phyloP scores from a whole-genome alignment of 2,113 vertebrate genomes.

The Notarius quadriscutis region DNA sequence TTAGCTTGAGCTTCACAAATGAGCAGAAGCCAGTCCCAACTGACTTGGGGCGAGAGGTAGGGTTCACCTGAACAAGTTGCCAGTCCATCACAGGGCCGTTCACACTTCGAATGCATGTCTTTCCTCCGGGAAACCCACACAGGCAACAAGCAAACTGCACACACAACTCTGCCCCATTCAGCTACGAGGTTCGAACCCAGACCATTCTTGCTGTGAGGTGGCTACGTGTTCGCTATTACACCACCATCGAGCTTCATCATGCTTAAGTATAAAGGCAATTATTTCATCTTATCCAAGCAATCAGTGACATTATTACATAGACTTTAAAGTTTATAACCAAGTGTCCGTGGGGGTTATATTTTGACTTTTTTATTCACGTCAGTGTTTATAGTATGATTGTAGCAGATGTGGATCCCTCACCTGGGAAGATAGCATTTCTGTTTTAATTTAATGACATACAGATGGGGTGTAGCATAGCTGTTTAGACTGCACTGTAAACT shows the following conservation, averaged over 20 bases:
- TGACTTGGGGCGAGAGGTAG: too few species aligned
- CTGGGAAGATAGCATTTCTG: background rate
- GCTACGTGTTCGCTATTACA: too few species aligned
- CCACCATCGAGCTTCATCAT: background rate
- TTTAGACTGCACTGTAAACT: background rate
- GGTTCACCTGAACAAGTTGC: too few species aligned
- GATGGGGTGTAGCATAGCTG: background rate
- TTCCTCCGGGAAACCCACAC: too few species aligned
- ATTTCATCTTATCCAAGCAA: background rate
- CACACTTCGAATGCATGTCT: too few species aligned
- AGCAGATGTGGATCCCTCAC: background rate
- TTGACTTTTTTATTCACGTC: background rate
- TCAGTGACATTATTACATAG: background rate
- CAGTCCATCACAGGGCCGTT: too few species aligned
- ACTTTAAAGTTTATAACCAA: background rate
- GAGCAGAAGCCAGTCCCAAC: too few species aligned
- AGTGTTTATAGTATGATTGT: background rate
- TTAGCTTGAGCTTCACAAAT: too few species aligned
- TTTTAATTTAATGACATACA: background rate
- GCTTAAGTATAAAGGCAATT: background rate
- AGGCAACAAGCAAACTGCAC: too few species aligned
- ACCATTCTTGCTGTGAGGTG: too few species aligned
- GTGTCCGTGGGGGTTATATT: background rate
- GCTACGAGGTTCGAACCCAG: too few species aligned
- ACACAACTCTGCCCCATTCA: too few species aligned